Evolutionary conservation across 2,113 vertebrate genomes (phyloP), one percentile per base, ranked within the genome.

Genomic region (Craseonycteris thonglongyai): DNA sequence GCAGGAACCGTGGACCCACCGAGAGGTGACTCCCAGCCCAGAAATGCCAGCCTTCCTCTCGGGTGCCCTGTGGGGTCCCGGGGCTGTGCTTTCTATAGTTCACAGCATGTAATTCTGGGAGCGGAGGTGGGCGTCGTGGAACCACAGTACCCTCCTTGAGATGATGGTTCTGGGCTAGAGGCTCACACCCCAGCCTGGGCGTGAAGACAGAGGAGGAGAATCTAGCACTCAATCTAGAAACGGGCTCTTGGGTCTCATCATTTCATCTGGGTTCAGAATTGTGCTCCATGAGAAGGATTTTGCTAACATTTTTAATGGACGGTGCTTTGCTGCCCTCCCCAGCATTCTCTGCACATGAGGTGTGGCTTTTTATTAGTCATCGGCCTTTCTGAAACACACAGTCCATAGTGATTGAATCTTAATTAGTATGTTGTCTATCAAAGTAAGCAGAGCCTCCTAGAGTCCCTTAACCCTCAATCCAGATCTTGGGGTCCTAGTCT

Each of bases 31-130:
- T 45, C 75, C 74, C 86, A 84, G 91, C 71, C 68, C 80, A 8
- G 75, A 97, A 96, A 97, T 95, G 93, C 97, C 97, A 96, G 93
- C 26, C 38, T 33, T 68, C 0, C 28, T 80, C 59, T 42, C 6
- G 0, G 18, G 18, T 49, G 45, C 78, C 84, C 68, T 13, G n/a
- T 16, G 66, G 6, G 47, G 26, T 30, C 63, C 47, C 12, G 28
- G 7, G 40, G 79, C 4, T 68, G 69, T 38, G 69, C 72, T 79
- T 87, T 74, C 68, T 65, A 22, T 71, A 90, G 76, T 74, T 92
- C 90, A 79, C 66, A 18, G 90, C 66, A 2, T 65, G 90, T 69
- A 15, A 78, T 84, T 51, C 71, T 3, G 26, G 91, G 79, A 75
- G 65, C 56, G 0, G 0, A 6, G 15, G 42, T 42, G 58, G 81